These are phyloP conservation scores for Scaptomyza graminum DNA, from an alignment of 1,140 invertebrate genomes.

Conservation along the genomic window DNA sequence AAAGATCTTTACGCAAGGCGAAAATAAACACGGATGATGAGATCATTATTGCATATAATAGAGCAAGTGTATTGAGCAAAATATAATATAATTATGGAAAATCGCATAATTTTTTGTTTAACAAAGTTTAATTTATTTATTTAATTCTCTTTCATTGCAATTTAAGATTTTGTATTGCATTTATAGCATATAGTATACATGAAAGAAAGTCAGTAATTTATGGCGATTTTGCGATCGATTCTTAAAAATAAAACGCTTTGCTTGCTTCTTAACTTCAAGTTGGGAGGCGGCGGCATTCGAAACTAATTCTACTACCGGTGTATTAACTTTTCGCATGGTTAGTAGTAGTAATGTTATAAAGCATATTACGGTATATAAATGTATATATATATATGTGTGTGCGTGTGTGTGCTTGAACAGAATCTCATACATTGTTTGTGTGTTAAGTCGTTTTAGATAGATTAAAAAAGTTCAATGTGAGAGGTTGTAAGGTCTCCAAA, in stretches of 20 bases:
- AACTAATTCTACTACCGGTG: slow-evolving; percentile 4
- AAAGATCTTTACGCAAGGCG: slow-evolving; percentile 72
- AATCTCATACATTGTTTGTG: slow-evolving; percentile 15
- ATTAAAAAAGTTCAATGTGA: slow-evolving; percentile 32
- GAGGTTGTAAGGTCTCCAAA: slow-evolving; percentile 37
- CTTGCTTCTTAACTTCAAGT: slow-evolving; percentile 15
- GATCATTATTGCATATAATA: slow-evolving; percentile 75
- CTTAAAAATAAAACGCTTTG: slow-evolving; percentile 41
- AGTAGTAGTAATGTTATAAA: slow-evolving; percentile 40
- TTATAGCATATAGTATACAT: slow-evolving; percentile 7
- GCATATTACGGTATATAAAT: slow-evolving; percentile 22
- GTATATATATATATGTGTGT: slow-evolving; percentile 8
- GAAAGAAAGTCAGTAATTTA: slow-evolving; percentile 73
- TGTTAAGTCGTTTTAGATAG: slow-evolving; percentile 27
- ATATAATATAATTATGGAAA: slow-evolving; percentile 23
- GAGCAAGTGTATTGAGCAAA: slow-evolving; percentile 73
- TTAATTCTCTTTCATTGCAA: slow-evolving; percentile 6
- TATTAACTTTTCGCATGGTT: slow-evolving; percentile 32
- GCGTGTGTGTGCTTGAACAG: slow-evolving; percentile 14
- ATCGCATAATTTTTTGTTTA: slow-evolving; percentile 33
- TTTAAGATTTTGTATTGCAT: slow-evolving; percentile 13
- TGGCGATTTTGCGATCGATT: slow-evolving; percentile 41
- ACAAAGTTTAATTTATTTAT: slow-evolving; percentile 30
- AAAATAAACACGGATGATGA: slow-evolving; percentile 84
- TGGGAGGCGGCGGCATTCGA: slow-evolving; percentile 25